Conservation (phyloP, 2,113 vertebrate species). For the Phylloscopus whistleri region DNA sequence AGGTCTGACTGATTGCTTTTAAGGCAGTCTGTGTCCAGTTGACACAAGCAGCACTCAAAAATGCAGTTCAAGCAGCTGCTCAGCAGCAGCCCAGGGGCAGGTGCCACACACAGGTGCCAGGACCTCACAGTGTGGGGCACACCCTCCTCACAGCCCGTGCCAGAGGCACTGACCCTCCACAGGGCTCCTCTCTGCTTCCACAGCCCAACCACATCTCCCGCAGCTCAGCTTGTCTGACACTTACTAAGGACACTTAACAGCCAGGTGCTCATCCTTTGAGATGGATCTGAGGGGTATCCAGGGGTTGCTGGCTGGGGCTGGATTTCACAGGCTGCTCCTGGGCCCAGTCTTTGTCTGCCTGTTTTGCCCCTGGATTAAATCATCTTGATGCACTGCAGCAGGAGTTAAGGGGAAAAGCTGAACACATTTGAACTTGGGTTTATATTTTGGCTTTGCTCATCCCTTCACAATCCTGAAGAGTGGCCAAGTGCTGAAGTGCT, state of each 20-base stretch:
- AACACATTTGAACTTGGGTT: neutral
- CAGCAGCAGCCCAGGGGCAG: neutral
- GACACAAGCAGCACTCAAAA: neutral
- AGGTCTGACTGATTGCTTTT: neutral
- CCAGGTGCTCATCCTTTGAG: neutral
- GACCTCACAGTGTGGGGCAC: neutral
- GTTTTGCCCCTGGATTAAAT: neutral
- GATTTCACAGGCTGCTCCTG: neutral
- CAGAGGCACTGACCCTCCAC: neutral
- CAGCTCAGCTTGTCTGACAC: neutral
- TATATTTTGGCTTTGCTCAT: neutral
- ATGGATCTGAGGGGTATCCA: neutral
- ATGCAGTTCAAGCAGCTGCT: rapidly evolving
- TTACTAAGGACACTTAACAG: neutral
- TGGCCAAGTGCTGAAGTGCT: neutral
- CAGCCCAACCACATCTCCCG: neutral
- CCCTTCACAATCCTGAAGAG: neutral
- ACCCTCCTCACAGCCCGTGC: neutral
- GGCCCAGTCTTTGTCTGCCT: neutral
- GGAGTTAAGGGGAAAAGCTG: neutral
- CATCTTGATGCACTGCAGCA: neutral
- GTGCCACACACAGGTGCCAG: neutral
- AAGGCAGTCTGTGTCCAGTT: neutral
- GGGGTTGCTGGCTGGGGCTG: neutral
- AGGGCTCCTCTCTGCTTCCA: neutral